Base-by-base conservation (phyloP, 2,113 vertebrate species). In the Lepus timidus region DNA sequence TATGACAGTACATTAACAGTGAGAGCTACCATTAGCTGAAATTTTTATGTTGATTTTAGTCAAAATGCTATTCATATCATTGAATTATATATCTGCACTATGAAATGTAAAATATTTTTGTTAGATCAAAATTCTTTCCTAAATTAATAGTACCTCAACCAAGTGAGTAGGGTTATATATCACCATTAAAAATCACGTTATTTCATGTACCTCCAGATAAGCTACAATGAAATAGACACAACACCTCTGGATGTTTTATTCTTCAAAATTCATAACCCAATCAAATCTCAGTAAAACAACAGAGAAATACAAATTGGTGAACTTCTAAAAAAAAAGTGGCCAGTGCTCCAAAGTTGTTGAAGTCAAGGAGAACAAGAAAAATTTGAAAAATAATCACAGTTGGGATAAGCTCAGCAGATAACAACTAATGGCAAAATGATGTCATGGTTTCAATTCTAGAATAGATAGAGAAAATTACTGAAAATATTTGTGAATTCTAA, bases 21-120 rank as follows among this genome's bases (percentile, higher is more conserved):
- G 49, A 96, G 20, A 14, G 86, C 0, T 58, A 5, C 3, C 19
- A 17, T 49, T 82, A 76, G 67, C 0, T 85, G 23, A 89, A 85
- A 65, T 1, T 84, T 67, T 85, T 17, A 3, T 91, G 1, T 0
- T 11, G 9, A 86, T 64, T 84, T 82, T 87, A 29, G 0, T 4
- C 79, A 65, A 90, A 90, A 81, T 73, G 36, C 52, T 79, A 75
- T 93, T 91, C 9, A 87, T 79, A 74, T 81, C 52, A 29, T 1
- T 79, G 17, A 29, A 67, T 62, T 68, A 29, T 27, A 73, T 39
- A 1, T 39, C 19, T 91, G 9, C 79, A 25, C 31, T 9, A 89
- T 49, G 83, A 76, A 94, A 65, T 75, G 4, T 71, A 39, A 82
- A 0, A 1, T 31, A 0, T 86, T 93, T 93, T 67, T 20, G 76